Evolutionary conservation across 2,113 vertebrate species (phyloP), one percentile per base, ranked within the genome.

Genomic region (Corythaixoides concolor): DNA sequence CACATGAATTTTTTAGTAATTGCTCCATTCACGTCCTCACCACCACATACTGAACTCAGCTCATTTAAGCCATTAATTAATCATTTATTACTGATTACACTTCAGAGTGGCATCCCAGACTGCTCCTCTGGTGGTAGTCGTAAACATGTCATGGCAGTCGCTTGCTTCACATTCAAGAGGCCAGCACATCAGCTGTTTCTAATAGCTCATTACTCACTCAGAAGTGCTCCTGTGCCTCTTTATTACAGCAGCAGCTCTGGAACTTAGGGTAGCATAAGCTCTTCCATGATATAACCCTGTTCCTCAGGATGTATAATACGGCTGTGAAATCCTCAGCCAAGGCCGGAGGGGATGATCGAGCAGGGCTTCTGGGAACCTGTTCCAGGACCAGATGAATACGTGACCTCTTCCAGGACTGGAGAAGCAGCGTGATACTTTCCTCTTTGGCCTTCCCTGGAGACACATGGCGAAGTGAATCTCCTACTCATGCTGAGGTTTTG

Each of bases 1-100:
- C 52, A 49, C 76, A 95, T 93, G 59, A 87, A 85, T 97, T 91
- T 96, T 97, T 97, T 58, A 97, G 83, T 91, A 96, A 96, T 88
- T 88, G 59, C 52, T 79, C 73, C 58, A 70, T 89, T 94, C 79
- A 72, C 16, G 21, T 72, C 73, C 79, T 87, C 18, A 8, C 35
- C 55, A 80, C 17, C 1, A 4, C 27, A 15, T 66, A 85, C 92
- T 89, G 92, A 96, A 94, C 63, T 95, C 26, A 16, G 43, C 27
- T 30, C 22, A 56, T 88, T 96, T 93, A 91, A 96, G 49, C 22
- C 67, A 72, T 94, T 92, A 81, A 87, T 97, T 96, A 96, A 97
- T 95, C 78, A 95, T 97, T 97, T 89, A 95, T 95, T 91, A 74
- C 76, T 88, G 79, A 95, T 96, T 94, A 76, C 55, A 75, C n/a